Conservation (phyloP, 2,888 invertebrate genomes). For the Xylophagus ater region DNA sequence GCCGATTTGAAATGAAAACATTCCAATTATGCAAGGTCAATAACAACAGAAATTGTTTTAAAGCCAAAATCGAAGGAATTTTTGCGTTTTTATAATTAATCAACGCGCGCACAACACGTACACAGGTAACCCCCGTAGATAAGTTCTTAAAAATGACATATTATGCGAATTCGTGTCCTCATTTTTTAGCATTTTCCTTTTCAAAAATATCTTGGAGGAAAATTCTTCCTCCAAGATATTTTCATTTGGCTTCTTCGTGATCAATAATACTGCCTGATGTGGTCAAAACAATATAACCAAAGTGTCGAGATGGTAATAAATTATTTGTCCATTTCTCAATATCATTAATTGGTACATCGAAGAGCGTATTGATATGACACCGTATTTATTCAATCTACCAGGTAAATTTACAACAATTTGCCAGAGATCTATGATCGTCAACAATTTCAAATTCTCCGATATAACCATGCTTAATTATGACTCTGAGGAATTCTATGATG, state of each 20-base stretch:
- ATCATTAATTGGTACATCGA: slow-evolving; percentile 91
- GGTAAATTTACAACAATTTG: slow-evolving; percentile 99
- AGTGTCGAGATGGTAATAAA: slow-evolving; percentile 96
- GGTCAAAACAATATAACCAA: slow-evolving; percentile 96
- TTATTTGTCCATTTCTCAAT: slow-evolving; percentile 99
- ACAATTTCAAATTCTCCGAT: slow-evolving; percentile 99
- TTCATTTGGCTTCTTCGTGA: slow-evolving; percentile 98
- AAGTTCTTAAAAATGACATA: no score
- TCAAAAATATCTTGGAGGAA: slow-evolving; percentile 99
- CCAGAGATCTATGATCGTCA: slow-evolving; percentile 96
- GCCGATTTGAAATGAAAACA: no score
- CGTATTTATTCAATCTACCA: slow-evolving; percentile 97
- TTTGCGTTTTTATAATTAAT: no score
- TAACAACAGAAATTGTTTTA: no score
- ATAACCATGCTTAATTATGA: slow-evolving; percentile 99
- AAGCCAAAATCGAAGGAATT: no score
- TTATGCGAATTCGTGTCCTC: no score
- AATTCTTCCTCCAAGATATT: slow-evolving; percentile 99
- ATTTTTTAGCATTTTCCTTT: no score
- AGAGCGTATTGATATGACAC: slow-evolving; percentile 97
- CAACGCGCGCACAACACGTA: no score
- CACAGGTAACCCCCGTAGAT: no score
- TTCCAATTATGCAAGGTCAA: no score
- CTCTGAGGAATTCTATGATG: slow-evolving; percentile 95
- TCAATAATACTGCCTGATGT: slow-evolving; percentile 99